phyloP scores from a whole-genome alignment of 1,140 invertebrate genomes.

The Eupristina koningsbergeri region DNA sequence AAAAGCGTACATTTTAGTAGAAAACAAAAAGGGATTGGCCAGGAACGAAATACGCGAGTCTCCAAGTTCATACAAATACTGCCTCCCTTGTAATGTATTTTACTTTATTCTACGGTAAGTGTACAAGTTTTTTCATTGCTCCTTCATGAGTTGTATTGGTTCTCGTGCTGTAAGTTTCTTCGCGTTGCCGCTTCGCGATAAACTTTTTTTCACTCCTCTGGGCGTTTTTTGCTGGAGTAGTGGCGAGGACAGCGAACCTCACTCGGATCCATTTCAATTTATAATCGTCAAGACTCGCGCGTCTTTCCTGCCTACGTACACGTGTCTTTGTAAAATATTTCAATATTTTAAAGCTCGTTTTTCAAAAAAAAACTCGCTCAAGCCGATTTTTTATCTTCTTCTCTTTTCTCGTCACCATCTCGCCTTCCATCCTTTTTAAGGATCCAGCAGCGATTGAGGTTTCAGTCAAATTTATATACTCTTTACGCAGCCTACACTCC shows the following conservation, averaged over 20 bases:
- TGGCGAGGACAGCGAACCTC: constrained; percentile 38
- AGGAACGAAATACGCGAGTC: not conserved
- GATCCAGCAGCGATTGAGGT: not conserved
- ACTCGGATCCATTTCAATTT: constrained; percentile 59
- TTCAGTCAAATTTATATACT: not conserved
- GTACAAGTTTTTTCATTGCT: constrained; percentile 28
- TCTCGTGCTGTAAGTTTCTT: constrained; percentile 26
- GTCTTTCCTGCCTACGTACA: not conserved
- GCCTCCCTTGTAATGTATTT: constrained; percentile 15
- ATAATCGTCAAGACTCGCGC: constrained; percentile 54
- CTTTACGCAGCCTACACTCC: not conserved
- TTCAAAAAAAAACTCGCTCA: constrained; percentile 56
- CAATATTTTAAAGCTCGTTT: constrained; percentile 59
- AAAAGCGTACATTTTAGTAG: not conserved
- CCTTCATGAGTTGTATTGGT: not conserved
- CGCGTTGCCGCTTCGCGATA: not conserved
- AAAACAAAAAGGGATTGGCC: not conserved
- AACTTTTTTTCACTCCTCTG: constrained; percentile 37
- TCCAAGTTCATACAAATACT: not conserved
- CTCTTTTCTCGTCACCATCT: not conserved
- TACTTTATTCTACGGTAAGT: not conserved
- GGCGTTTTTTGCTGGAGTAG: constrained; percentile 34
- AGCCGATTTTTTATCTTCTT: constrained; percentile 54
- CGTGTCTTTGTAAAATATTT: constrained; percentile 44
- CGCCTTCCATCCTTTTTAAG: not conserved